These are phyloP conservation scores for Corynorhinus townsendii DNA, from an alignment of 2,113 vertebrate genomes.

Conservation along the genomic window DNA sequence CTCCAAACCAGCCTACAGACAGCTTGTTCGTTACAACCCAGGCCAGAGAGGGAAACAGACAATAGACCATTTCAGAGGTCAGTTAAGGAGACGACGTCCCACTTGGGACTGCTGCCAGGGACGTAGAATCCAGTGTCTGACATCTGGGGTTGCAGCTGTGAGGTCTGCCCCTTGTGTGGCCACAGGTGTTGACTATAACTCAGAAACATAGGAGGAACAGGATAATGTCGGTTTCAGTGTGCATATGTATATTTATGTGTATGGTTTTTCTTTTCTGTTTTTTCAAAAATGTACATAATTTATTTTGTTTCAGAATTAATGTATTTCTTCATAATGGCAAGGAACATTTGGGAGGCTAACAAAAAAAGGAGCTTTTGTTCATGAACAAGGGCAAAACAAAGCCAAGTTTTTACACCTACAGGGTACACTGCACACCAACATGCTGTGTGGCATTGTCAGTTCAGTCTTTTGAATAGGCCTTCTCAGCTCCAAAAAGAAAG, in stretches of 20 bases:
- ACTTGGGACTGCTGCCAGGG: conserved; percentile 41
- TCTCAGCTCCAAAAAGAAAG: not conserved
- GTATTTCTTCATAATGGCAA: not conserved
- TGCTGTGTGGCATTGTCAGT: not conserved
- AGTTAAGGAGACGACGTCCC: conserved; percentile 44
- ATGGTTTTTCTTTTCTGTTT: conserved; percentile 7
- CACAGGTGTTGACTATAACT: conserved; percentile 50
- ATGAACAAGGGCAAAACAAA: conserved; percentile 7
- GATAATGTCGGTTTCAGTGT: not conserved
- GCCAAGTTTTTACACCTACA: conserved; percentile 28
- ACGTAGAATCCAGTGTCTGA: conserved; percentile 35
- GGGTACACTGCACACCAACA: not conserved
- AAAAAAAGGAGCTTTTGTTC: conserved; percentile 43
- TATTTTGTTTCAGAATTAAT: conserved; percentile 43
- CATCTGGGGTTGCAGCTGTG: conserved; percentile 53
- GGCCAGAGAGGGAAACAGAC: conserved; percentile 33
- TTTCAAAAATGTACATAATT: conserved; percentile 43
- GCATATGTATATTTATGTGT: not conserved
- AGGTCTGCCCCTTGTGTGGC: conserved; percentile 15
- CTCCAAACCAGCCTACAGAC: conserved; percentile 24
- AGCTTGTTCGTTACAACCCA: conserved; percentile 19
- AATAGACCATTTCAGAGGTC: conserved; percentile 41
- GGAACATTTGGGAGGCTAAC: conserved; percentile 33
- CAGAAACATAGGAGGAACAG: not conserved
- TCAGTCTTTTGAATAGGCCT: not conserved